Percentiles rank a stretch among this genome's conserved stretches.
Evolutionary conservation across 2,113 vertebrate genomes (phyloP).

Genomic region (Tetrax tetrax): DNA sequence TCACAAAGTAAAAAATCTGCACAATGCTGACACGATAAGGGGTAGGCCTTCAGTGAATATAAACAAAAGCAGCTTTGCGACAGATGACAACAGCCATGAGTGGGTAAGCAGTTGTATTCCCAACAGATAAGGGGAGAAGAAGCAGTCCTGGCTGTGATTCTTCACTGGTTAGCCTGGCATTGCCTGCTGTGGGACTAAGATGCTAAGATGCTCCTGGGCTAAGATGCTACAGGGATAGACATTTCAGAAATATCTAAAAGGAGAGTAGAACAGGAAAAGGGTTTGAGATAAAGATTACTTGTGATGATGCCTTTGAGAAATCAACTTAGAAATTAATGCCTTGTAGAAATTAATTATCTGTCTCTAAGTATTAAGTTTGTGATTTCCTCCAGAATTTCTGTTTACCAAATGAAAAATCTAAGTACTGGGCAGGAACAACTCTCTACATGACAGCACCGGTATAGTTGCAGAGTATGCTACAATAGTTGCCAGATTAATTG

Average conservation of each 20-base stretch:
- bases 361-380: background rate
- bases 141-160: background rate
- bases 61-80: background rate
- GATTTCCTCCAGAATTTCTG: background rate
- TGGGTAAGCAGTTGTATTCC: background rate
- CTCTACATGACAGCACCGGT: background rate
- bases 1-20: background rate
- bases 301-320: background rate
- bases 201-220: no score
- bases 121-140: background rate
- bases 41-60: background rate
- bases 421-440: background rate
- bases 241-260: background rate
- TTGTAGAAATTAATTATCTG: background rate
- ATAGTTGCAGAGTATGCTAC: background rate
- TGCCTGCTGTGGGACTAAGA: background rate
- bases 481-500: background rate
- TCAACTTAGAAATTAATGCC: background rate
- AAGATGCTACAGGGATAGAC: background rate
- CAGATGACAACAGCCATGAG: background rate
- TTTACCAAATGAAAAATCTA: background rate
- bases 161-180: background rate
- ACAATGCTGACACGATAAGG: background rate
- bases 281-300: background rate
- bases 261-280: background rate